phyloP scores from a whole-genome alignment of 1,140 invertebrate species.

The Hycleus cichorii region DNA sequence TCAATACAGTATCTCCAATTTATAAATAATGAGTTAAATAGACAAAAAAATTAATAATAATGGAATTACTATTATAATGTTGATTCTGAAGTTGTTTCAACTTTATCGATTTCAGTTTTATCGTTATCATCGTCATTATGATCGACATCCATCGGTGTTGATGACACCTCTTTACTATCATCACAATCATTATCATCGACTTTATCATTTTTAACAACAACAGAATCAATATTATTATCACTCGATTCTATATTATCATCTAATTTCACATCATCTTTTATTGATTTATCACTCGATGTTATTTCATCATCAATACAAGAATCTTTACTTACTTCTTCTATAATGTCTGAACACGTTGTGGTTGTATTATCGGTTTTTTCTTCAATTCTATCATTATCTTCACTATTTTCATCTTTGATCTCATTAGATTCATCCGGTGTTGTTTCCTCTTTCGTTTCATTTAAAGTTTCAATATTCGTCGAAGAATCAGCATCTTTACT shows the following conservation, averaged over 20 bases:
- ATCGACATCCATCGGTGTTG: constrained; percentile 20
- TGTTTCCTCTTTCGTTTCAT: too few relatives aligned
- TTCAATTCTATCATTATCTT: background rate
- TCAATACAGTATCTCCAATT: too few relatives aligned
- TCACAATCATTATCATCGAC: background rate
- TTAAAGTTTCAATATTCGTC: background rate
- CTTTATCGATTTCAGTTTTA: constrained; percentile 8
- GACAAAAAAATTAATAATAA: too few relatives aligned
- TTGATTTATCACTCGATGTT: too few relatives aligned
- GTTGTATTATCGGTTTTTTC: background rate
- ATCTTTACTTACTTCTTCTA: background rate
- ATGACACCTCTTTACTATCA: background rate
- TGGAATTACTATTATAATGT: constrained; percentile 1
- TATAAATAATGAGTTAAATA: too few relatives aligned
- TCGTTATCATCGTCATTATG: constrained; percentile 1
- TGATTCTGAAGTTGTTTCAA: constrained; percentile 14
- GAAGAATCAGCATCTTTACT: too few relatives aligned
- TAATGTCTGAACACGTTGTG: background rate
- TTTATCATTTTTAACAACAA: background rate
- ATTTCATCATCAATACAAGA: too few relatives aligned
- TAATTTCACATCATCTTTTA: background rate
- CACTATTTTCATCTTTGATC: too few relatives aligned
- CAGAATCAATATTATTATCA: too few relatives aligned
- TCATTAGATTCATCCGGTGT: too few relatives aligned
- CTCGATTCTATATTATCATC: background rate